Base-by-base conservation (phyloP, 2,797 vertebrate genomes). In the Gastrophryne carolinensis region DNA sequence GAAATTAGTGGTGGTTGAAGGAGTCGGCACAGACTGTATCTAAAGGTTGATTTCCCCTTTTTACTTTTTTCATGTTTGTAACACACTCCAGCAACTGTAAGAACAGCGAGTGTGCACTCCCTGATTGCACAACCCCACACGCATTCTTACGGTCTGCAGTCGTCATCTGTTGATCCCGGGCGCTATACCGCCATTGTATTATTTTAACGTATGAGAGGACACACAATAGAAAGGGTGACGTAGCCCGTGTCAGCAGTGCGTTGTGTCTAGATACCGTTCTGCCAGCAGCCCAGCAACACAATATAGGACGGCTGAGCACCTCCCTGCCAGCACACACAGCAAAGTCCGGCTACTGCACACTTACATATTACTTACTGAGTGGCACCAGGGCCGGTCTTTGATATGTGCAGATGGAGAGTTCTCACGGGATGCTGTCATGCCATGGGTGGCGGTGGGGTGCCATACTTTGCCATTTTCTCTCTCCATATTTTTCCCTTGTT, bases 181-280 rank as follows among this genome's bases (percentile, higher is more conserved):
- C 26, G 64, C 34, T 67, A 47, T 5, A 5, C 27, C 35, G 49
- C n/a, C 30, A 66, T 3, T 50, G n/a, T 52, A 52, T 12, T 63
- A 24, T 63, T 41, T 44, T 29, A 63, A 15, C 4, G 19, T 35
- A 17, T 39, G 34, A 37, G 35, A 39, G 32, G 9, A 23, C 41
- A 65, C 11, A 12, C 26, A 24, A 7, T 5, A 50, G n/a, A 34
- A 52, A 32, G 15, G 17, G 10, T 13, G 2, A 34, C 12, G 23
- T n/a, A 24, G 29, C 39, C 63, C 17, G 29, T 65, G 44, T 67
- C 47, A 12, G 64, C 64, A 37, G 30, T 8, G 34, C 30, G 37
- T 53, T 67, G 32, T 53, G 47, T 67, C 12, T 21, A 53, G 32
- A 53, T 66, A 4, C 30, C 19, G 44, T 66, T 53, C 64, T 53